Percentiles rank a stretch among this genome's conserved stretches.
phyloP scores from a whole-genome alignment of 2,888 invertebrate genomes.

The Netelia fuscicornis region DNA sequence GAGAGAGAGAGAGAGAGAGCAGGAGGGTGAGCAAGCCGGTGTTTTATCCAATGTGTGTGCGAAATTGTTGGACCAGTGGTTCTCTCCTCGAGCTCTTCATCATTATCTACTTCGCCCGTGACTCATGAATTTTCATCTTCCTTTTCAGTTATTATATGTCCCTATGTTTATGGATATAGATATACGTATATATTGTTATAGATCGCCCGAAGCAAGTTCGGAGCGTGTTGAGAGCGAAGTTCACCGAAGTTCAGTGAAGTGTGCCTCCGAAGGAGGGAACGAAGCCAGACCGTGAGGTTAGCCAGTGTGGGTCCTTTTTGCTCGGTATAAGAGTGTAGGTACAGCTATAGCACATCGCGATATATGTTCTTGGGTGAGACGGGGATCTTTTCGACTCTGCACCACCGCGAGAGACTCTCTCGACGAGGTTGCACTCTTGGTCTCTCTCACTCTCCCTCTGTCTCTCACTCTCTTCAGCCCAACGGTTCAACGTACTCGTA shows the following conservation, averaged over 20 bases:
- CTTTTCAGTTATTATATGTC: background rate
- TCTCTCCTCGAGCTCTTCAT: conserved; percentile 15
- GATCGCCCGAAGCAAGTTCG: background rate
- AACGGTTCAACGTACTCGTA: conserved; percentile 77
- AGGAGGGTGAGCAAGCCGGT: background rate
- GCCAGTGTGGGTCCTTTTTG: conserved; percentile 25
- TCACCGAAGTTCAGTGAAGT: conserved; percentile 40
- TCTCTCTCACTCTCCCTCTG: background rate
- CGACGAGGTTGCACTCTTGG: conserved; percentile 27
- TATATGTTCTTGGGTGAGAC: conserved; percentile 47
- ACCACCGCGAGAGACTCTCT: conserved; percentile 53
- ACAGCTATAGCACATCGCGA: background rate
- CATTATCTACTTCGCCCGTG: conserved; percentile 8
- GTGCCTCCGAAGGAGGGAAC: conserved; percentile 1
- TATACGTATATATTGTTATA: background rate
- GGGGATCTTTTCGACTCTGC: conserved; percentile 65
- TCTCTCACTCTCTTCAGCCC: conserved; percentile 59
- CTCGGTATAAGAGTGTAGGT: background rate
- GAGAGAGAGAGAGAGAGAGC: background rate
- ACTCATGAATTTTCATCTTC: conserved; percentile 42
- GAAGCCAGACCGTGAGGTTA: conserved; percentile 27
- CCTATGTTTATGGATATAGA: background rate
- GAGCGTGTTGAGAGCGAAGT: conserved; percentile 32
- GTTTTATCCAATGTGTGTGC: conserved; percentile 23
- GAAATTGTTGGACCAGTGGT: conserved; percentile 44